Evolutionary conservation across 1,140 invertebrate genomes (phyloP), one percentile per base, ranked within the genome.

Genomic region (Aphelenchoides avenae): DNA sequence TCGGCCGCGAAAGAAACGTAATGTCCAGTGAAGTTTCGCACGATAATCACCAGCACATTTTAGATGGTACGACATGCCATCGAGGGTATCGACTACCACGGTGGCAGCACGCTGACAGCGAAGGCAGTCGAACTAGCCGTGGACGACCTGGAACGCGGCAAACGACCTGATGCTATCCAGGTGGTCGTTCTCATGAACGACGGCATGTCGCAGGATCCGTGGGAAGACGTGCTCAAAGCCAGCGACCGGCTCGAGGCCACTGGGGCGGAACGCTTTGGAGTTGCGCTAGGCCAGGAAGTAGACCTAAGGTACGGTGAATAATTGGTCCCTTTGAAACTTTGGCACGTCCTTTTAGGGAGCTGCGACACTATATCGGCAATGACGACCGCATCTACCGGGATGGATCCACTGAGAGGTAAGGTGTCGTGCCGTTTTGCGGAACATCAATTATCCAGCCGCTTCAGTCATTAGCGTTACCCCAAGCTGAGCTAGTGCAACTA

Each of bases 171-270:
- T 41, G 70, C 70, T 26, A 27, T 64, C 3, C 66, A 65, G 36
- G 71, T 73, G 4, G 51, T 73, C 0, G 56, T 73, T 20, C 34
- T 73, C 20, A 71, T 73, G 70, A 73, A 73, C 47, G 70, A 73
- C 48, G 70, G 70, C 36, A 75, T 72, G 64, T 64, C 53, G 15
- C 70, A 73, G 34, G 73, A 73, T 43, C 43, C 31, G 4, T 73
- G 70, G 70, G 70, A 73, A 15, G 44, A 48, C 26, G 70, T 73
- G 5, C 18, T 63, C 20, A 18, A 46, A 24, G 48, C 52, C 6
- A 71, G 66, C 42, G 36, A 55, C 15, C 31, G 36, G 24, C 52
- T 73, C 18, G 55, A 56, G 5, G 29, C 50, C n/a, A 56, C 66
- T 13, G 37, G 55, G 7, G 70, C 70, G 30, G 70, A 73, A 34